A percentile compares a stretch with the other conserved stretches of the same genome.
phyloP scores from a whole-genome alignment of 2,113 vertebrate species.

The Actenoides lindsayi region DNA sequence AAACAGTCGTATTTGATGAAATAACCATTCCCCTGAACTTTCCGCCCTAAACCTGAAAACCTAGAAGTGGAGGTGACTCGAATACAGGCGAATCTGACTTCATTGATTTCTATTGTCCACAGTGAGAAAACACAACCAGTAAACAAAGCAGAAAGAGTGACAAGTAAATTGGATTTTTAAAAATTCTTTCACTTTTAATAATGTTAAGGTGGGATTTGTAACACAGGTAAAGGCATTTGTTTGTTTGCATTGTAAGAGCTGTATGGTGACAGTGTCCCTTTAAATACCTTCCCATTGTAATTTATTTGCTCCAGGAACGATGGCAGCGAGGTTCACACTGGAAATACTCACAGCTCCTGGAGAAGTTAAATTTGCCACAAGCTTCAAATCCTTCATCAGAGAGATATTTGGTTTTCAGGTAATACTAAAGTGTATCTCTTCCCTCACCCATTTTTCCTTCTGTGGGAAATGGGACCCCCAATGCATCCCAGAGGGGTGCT shows the following conservation, averaged over 20 bases:
- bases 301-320: not conserved
- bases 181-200: slow-evolving; percentile 66
- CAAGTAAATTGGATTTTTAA: slow-evolving; percentile 66
- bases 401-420: not conserved
- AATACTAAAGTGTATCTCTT: not conserved
- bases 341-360: not conserved
- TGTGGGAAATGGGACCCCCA: too few species aligned
- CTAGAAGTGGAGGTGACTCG: slow-evolving; percentile 57
- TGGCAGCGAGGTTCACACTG: fast-evolving
- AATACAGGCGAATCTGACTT: slow-evolving; percentile 16
- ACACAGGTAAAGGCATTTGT: not conserved
- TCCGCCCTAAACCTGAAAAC: slow-evolving; percentile 13
- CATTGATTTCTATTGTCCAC: slow-evolving; percentile 55
- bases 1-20: slow-evolving; percentile 48
- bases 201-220: slow-evolving; percentile 7
- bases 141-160: slow-evolving; percentile 60
- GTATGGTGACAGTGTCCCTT: slow-evolving; percentile 13
- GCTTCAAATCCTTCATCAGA: not conserved
- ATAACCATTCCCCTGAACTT: slow-evolving; percentile 55
- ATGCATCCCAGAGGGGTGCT: too few species aligned
- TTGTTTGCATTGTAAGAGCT: not conserved
- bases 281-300: not conserved
- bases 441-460: not conserved
- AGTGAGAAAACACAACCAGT: slow-evolving; percentile 6
- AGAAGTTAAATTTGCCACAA: not conserved